Percentiles rank a stretch among this genome's conserved stretches.
phyloP scores from a whole-genome alignment of 2,797 vertebrate genomes.

The Pangasius sanitwongsei region DNA sequence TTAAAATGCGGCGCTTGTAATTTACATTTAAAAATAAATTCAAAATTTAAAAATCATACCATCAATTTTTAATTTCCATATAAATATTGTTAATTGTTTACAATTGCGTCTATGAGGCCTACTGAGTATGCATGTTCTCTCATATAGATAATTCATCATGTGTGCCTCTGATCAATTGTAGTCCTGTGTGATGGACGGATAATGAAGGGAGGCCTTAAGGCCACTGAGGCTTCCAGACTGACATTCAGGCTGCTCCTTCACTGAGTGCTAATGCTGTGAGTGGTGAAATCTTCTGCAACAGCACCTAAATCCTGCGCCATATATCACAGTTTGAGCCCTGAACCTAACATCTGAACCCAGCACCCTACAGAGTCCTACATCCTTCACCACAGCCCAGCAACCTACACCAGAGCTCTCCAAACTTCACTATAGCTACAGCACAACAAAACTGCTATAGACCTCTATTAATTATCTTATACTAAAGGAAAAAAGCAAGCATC shows the following conservation, averaged over 20 bases:
- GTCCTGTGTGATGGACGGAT: constrained; percentile 21
- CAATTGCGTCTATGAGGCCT: no score
- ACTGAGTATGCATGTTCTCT: not conserved
- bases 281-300: constrained; percentile 46
- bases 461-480: not conserved
- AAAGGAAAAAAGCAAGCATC: not conserved
- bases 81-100: not conserved
- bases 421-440: not conserved
- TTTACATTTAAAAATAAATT: not conserved
- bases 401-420: not conserved
- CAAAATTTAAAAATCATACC: not conserved
- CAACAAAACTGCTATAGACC: not conserved
- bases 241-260: not conserved
- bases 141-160: constrained; percentile 14
- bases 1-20: not conserved
- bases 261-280: constrained; percentile 21
- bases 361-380: not conserved
- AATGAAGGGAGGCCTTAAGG: not conserved
- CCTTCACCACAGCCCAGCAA: not conserved
- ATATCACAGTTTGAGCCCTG: not conserved
- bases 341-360: constrained; percentile 1
- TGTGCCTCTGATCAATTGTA: constrained; percentile 12
- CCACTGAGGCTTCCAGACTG: constrained; percentile 16
- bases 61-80: not conserved
- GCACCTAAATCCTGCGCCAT: not conserved